Evolutionary conservation across 2,113 vertebrate species (phyloP).

Genomic region (Spheniscus mendiculus): DNA sequence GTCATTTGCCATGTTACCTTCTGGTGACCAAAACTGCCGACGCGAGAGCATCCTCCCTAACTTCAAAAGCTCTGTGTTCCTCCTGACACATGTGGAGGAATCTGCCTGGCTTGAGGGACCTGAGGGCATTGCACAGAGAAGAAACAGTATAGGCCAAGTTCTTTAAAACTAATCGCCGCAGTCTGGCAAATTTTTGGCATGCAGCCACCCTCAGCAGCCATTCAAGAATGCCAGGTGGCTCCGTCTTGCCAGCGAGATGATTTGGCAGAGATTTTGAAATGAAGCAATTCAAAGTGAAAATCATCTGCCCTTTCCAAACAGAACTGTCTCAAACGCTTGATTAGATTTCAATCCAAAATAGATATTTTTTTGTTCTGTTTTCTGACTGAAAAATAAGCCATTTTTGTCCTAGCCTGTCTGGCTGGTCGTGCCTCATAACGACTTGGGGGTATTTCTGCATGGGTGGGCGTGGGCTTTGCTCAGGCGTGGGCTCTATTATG

Average conservation of each 20-base stretch:
- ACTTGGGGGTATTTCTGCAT: background rate
- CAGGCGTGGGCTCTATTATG: rapidly evolving
- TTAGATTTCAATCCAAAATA: conserved; percentile 26
- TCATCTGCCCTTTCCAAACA: conserved; percentile 59
- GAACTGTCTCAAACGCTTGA: conserved; percentile 46
- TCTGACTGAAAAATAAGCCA: background rate
- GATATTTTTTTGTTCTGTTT: background rate
- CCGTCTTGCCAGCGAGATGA: conserved; percentile 25
- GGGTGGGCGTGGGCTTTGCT: background rate
- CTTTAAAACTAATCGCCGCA: background rate
- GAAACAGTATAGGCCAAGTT: conserved; percentile 18
- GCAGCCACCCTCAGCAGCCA: conserved; percentile 30
- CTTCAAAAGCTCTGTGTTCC: background rate
- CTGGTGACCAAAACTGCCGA: background rate
- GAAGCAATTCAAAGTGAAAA: conserved; percentile 54
- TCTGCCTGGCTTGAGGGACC: background rate
- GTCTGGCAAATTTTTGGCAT: conserved; percentile 28
- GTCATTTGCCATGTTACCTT: background rate
- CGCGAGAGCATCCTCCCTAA: background rate
- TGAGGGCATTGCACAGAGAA: background rate
- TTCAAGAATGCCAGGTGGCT: conserved; percentile 59
- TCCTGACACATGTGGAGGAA: background rate
- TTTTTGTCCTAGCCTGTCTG: background rate
- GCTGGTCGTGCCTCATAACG: background rate
- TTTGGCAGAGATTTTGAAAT: conserved; percentile 54